Percentiles rank a stretch among this genome's conserved stretches.
Conservation (phyloP, 1,140 invertebrate genomes). For the Augochlora pura region DNA sequence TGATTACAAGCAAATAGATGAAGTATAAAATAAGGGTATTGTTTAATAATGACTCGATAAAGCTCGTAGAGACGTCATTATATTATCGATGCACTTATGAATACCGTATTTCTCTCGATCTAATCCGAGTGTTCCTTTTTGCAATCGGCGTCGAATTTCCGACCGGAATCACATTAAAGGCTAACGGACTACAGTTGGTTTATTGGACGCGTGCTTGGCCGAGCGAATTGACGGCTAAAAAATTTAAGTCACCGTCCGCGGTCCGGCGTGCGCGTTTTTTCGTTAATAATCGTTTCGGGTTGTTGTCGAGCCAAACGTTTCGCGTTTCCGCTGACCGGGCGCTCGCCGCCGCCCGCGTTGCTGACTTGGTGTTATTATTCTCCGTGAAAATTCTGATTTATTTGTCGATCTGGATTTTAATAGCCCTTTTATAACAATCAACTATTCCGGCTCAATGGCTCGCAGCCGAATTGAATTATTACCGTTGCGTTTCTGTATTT, state of each 20-base stretch:
- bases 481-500: background rate
- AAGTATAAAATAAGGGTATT: too few species aligned
- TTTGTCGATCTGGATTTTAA: constrained; percentile 33
- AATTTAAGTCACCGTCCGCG: background rate
- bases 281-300: constrained; percentile 34
- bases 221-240: background rate
- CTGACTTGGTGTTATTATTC: constrained; percentile 35
- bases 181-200: background rate
- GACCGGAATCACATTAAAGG: background rate
- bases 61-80: too few species aligned
- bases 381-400: constrained; percentile 31
- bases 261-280: background rate
- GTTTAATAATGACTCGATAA: too few species aligned
- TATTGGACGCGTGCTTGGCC: too few species aligned
- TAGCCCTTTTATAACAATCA: background rate
- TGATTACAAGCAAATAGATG: too few species aligned
- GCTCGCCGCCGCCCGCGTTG: background rate
- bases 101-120: too few species aligned
- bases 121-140: too few species aligned
- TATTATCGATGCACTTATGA: too few species aligned
- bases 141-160: background rate
- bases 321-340: constrained; percentile 29
- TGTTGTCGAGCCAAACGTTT: constrained; percentile 18
- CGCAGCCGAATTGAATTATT: constrained; percentile 20
- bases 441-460: background rate